Conservation (phyloP, 2,888 invertebrate genomes). For the Siphlonurus alternatus region DNA sequence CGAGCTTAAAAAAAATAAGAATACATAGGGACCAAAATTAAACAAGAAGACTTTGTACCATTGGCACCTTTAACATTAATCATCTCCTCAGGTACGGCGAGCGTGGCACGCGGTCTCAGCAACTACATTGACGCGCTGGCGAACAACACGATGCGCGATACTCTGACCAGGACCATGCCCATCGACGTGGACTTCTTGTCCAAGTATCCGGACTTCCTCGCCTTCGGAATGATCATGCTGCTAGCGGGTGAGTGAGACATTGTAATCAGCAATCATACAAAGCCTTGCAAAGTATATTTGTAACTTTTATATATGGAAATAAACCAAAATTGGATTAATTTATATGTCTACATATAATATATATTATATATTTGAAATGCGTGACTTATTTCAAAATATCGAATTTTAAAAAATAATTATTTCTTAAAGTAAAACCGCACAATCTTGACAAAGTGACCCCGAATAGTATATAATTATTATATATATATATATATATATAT, state of each 20-base stretch:
- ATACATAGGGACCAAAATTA: too few relatives aligned
- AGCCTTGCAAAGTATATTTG: background rate
- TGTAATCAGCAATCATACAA: background rate
- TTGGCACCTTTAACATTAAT: too few relatives aligned
- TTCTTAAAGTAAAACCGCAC: too few relatives aligned
- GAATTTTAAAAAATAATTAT: too few relatives aligned
- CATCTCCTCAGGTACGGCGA: constrained; percentile 44
- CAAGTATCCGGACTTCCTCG: constrained; percentile 51
- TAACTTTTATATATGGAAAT: background rate
- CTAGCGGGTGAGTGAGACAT: constrained; percentile 27
- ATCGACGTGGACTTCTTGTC: constrained; percentile 43
- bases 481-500: too few relatives aligned
- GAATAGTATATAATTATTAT: too few relatives aligned
- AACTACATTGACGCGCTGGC: constrained; percentile 51
- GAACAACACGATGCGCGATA: constrained; percentile 38
- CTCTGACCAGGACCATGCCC: constrained; percentile 36
- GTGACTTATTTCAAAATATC: too few relatives aligned
- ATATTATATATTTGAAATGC: background rate
- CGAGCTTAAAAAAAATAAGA: too few relatives aligned
- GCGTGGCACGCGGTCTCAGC: constrained; percentile 55
- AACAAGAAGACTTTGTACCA: too few relatives aligned
- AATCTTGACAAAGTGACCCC: too few relatives aligned
- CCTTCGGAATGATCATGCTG: constrained; percentile 43
- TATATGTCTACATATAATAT: background rate
- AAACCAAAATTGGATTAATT: background rate